Base-by-base conservation (phyloP, 2,888 invertebrate genomes). In the Drosophila heteroneura region DNA sequence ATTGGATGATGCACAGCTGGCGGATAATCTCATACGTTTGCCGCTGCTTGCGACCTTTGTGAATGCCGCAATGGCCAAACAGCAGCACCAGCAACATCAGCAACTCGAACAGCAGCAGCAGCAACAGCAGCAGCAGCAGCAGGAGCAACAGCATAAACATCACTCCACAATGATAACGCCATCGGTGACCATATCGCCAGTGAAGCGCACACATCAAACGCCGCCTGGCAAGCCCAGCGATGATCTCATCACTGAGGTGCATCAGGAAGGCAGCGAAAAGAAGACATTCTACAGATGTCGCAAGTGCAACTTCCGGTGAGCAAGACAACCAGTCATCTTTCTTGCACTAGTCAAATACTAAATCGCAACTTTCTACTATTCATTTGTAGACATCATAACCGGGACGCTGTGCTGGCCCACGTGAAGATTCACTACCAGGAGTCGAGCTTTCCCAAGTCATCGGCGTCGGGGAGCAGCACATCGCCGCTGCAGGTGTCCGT, bases 231-330 rank as follows among this genome's bases (percentile, higher is more conserved):
- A 96, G 85, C 95, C 96, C 32, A 95, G 95, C 26, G 95, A 96
- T 88, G 94, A 95, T 82, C 87, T 93, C 26, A 89, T 93, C 59
- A 95, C 95, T 68, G 94, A 90, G 87, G 88, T 92, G 28, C 91
- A 92, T 39, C 83, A 94, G 89, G 93, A 94, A 89, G 94, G 94
- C 83, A 94, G 85, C 59, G 94, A 95, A 51, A 97, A 96, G 93
- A 96, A 96, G 90, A 97, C 96, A 19, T 94, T 96, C 84, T 97
- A 97, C 96, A 97, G 97, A 92, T 98, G 98, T 93, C 97, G 97
- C 93, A 97, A 97, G 91, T 98, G 98, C 93, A 96, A 96, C 92
- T 98, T 97, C 93, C 96, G 96, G 97, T 97, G 93, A 68, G 76
- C 64, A 26, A 16, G 5, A 16, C 32, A 35, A 7, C 0, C 22